Conservation (phyloP, 2,888 invertebrate genomes). For the Pristionchus arcanus region DNA sequence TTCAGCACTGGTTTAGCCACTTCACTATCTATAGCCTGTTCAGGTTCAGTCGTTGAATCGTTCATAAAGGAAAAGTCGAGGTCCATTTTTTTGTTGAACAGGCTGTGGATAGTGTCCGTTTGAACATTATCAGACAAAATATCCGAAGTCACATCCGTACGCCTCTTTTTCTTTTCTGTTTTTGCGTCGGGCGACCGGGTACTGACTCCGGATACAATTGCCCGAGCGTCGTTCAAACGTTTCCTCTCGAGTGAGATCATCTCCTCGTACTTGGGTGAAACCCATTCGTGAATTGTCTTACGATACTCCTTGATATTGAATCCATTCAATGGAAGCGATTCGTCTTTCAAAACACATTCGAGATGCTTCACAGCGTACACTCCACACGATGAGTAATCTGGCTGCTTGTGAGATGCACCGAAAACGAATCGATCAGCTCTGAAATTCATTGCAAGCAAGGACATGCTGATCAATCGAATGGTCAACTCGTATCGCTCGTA, state of each 20-base stretch:
- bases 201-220: too few species aligned
- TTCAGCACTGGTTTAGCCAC: too few species aligned
- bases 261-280: too few species aligned
- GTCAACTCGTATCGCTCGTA: too few species aligned
- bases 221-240: too few species aligned
- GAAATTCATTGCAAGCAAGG: too few species aligned
- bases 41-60: background rate
- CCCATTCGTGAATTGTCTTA: background rate
- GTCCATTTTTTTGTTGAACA: background rate
- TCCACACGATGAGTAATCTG: background rate
- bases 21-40: too few species aligned
- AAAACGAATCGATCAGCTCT: background rate
- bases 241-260: too few species aligned
- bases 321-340: background rate
- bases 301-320: too few species aligned
- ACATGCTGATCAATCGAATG: too few species aligned
- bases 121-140: background rate
- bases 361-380: background rate
- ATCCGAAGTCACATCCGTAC: background rate
- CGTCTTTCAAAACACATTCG: background rate
- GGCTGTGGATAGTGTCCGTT: background rate
- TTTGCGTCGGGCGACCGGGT: background rate
- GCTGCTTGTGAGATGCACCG: background rate
- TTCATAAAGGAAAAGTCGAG: background rate
- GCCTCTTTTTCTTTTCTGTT: background rate